Base-by-base conservation (phyloP, 1,140 invertebrate genomes). In the Mactra quadrangularis region DNA sequence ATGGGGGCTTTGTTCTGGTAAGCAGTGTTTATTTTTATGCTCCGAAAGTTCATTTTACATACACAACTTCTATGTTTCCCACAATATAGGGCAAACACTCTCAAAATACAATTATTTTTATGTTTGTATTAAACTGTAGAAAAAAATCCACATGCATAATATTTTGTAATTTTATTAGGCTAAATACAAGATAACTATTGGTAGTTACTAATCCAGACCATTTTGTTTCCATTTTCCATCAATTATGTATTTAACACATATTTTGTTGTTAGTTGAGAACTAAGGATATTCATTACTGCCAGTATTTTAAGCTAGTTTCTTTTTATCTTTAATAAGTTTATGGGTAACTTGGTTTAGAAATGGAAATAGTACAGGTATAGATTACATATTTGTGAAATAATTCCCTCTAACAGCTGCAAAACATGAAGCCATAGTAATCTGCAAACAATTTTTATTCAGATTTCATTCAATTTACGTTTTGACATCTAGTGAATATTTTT, bases 51-150 rank as follows among this genome's bases (percentile, higher is more conserved):
- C 55, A 17, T 33, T 76, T 60, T 57, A 57, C 33, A 50, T 45
- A 13, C n/a, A 45, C 25, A 35, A 35, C 15, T 22, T 62, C 35
- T 27, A 76, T 55, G 62, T 76, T 76, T 76, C 74, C 74, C 74
- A 76, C 74, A 62, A 76, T 76, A 45, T 41, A 25, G 22, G 6
- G 35, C 17, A 35, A 62, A 68, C 25, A 27, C 64, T 68, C 31
- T 29, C 57, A 22, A 62, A 6, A 45, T 76, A 62, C 74, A 76
- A 76, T 76, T 76, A 76, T 76, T 76, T 50, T 31, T 29, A 25
- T 53, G 33, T 57, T 62, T 76, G 62, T 76, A 57, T 76, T 76
- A 60, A n/a, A n/a, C n/a, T 76, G 74, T 62, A 76, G 15, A 64
- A 25, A 31, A 41, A 76, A 76, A 76, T 55, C 74, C 57, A 25